Percentiles rank a stretch among this genome's conserved stretches.
Conservation (phyloP, 2,888 invertebrate species). For the Pteria penguin region DNA sequence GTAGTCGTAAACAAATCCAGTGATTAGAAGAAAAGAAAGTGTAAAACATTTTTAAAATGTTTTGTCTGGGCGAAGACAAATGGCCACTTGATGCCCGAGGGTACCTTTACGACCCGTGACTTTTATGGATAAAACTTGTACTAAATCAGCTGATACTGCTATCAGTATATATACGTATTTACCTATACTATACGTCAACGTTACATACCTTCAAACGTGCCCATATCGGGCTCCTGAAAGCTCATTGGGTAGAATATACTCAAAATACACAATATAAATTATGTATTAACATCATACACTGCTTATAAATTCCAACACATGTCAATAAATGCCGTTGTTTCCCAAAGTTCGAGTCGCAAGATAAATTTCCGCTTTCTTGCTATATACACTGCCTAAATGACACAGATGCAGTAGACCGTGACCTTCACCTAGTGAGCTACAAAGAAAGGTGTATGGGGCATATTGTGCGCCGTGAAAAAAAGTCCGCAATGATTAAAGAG, state of each 20-base stretch:
- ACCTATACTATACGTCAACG: background rate
- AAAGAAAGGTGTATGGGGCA: conserved; percentile 12
- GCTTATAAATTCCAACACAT: no score
- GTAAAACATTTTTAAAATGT: no score
- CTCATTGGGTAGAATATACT: background rate
- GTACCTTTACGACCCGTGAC: background rate
- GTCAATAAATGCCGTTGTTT: no score
- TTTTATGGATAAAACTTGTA: background rate
- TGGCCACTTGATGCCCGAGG: background rate
- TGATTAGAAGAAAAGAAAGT: no score
- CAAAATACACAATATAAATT: no score
- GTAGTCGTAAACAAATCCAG: no score
- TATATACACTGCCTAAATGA: background rate
- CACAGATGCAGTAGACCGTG: background rate
- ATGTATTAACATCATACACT: no score
- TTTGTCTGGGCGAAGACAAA: no score
- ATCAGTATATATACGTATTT: no score
- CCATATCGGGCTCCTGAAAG: conserved; percentile 19
- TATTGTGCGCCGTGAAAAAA: no score
- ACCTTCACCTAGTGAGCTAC: background rate
- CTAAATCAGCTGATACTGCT: background rate
- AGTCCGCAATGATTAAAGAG: no score
- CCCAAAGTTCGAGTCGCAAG: no score
- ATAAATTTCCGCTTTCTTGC: background rate
- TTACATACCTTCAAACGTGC: conserved; percentile 37